A percentile compares a stretch with the other conserved stretches of the same genome.
Evolutionary conservation across 2,888 invertebrate genomes (phyloP).

Genomic region (Myopa tessellatipennis): DNA sequence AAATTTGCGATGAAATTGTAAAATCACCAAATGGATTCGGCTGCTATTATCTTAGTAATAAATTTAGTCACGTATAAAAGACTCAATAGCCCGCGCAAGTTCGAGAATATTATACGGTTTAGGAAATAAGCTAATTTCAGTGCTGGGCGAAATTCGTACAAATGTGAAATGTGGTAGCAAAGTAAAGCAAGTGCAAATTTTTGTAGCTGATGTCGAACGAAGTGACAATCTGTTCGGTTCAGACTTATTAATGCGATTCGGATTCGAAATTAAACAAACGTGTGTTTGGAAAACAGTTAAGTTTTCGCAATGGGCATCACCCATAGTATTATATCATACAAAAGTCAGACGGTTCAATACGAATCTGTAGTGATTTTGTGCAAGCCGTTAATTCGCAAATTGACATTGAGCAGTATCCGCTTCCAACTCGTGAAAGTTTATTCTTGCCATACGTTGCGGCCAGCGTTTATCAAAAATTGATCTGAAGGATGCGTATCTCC

Average conservation of each 20-base stretch:
- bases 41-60: conserved; percentile 42
- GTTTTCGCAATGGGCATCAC: no score
- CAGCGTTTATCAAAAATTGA: conserved; percentile 52
- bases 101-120: conserved; percentile 38
- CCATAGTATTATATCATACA: no score
- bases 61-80: conserved; percentile 34
- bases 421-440: conserved; percentile 50
- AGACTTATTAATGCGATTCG: conserved; percentile 42
- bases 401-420: conserved; percentile 51
- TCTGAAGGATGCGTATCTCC: conserved; percentile 56
- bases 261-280: conserved; percentile 12
- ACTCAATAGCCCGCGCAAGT: conserved; percentile 3
- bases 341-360: no score
- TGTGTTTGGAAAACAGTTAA: no score
- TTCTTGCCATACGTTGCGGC: conserved; percentile 48
- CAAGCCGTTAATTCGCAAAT: conserved; percentile 48
- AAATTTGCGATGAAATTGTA: conserved; percentile 23
- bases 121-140: conserved; percentile 35
- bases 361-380: no score
- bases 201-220: conserved; percentile 30
- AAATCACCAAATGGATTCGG: conserved; percentile 43
- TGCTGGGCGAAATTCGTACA: conserved; percentile 37
- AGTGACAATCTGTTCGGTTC: conserved; percentile 45
- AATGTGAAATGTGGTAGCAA: conserved; percentile 40
- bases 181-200: conserved; percentile 12